Evolutionary conservation across 2,797 vertebrate genomes (phyloP).

Genomic region (Serranus cabrilla): DNA sequence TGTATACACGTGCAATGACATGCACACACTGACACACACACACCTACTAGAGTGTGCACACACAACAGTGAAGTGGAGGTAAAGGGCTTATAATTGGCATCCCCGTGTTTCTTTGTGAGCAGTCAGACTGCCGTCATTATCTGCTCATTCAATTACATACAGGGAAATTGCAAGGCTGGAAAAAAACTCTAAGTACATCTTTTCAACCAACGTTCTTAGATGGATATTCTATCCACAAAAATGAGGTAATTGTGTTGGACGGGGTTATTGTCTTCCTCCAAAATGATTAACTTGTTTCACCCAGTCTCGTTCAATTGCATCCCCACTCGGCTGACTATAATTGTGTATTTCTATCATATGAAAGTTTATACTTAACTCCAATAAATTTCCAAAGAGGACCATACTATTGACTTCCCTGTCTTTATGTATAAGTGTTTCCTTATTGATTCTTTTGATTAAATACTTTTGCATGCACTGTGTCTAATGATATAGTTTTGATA

Average conservation of each 20-base stretch:
- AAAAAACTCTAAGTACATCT: constrained; percentile 26
- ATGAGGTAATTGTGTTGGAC: constrained; percentile 36
- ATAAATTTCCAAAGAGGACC: constrained; percentile 19
- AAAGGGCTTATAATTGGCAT: constrained; percentile 69
- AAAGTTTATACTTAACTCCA: constrained; percentile 31
- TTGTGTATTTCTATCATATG: constrained; percentile 31
- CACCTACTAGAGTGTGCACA: neutral
- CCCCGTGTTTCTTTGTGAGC: constrained; percentile 56
- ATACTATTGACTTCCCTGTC: constrained; percentile 1
- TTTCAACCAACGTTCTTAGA: constrained; percentile 31
- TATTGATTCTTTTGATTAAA: constrained; percentile 20
- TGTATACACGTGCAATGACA: neutral
- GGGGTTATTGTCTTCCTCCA: constrained; percentile 47
- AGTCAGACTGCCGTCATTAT: constrained; percentile 50
- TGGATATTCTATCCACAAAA: constrained; percentile 41
- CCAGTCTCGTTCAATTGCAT: constrained; percentile 39
- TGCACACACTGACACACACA: neutral
- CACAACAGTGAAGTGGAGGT: constrained; percentile 46
- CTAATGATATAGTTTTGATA: neutral
- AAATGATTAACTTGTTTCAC: constrained; percentile 58
- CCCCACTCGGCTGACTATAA: constrained; percentile 27
- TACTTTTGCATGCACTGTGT: neutral
- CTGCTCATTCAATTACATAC: constrained; percentile 65
- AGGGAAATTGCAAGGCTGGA: constrained; percentile 40
- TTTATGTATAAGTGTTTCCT: constrained; percentile 9